Conservation (phyloP, 2,113 vertebrate species). For the Micromys minutus region DNA sequence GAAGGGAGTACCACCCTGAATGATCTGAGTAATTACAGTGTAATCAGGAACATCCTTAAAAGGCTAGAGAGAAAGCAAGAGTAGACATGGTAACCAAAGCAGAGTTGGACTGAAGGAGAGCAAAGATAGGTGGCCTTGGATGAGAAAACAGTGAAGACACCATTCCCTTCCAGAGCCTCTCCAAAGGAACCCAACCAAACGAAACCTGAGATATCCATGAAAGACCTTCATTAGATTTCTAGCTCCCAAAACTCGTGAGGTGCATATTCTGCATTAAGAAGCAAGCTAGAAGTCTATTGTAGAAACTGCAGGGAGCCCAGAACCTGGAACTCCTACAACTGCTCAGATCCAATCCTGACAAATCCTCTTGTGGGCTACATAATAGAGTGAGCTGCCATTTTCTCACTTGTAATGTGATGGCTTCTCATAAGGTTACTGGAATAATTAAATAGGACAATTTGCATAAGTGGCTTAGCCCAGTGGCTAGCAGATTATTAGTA, state of each 20-base stretch:
- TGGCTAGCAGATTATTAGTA: constrained; percentile 25
- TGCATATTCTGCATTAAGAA: not conserved
- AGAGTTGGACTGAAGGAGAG: not conserved
- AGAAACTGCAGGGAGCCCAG: not conserved
- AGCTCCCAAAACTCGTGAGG: not conserved
- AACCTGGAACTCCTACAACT: not conserved
- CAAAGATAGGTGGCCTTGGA: not conserved
- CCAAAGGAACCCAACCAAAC: not conserved
- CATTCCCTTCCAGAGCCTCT: not conserved
- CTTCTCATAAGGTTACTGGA: constrained; percentile 44
- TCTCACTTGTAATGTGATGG: constrained; percentile 7
- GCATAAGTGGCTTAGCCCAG: constrained; percentile 41
- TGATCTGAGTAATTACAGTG: accelerated
- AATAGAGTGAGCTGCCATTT: not conserved
- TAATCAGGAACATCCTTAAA: not conserved
- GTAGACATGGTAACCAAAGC: not conserved
- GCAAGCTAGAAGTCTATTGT: not conserved
- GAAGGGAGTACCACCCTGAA: not conserved
- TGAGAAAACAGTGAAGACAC: not conserved
- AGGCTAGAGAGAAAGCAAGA: not conserved
- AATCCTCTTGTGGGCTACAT: not conserved
- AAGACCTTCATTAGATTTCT: not conserved
- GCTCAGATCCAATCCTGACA: not conserved
- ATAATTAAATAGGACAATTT: constrained; percentile 73
- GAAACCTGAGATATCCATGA: not conserved